These are phyloP conservation scores for Marasmarcha lunaedactyla DNA, from an alignment of 2,888 invertebrate genomes.

Conservation along the genomic window DNA sequence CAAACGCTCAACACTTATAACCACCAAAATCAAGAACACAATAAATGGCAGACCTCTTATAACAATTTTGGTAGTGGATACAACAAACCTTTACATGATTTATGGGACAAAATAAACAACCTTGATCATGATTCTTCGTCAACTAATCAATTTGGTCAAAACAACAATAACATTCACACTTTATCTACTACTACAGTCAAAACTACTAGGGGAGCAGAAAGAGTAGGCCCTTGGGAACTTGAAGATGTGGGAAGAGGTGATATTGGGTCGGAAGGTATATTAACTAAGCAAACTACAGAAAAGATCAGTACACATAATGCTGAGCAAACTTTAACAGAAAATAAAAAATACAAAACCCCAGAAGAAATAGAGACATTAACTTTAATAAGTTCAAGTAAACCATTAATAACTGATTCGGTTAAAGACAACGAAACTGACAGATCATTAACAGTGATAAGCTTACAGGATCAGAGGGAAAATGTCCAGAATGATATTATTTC, in stretches of 20 bases:
- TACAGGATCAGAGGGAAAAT: no score
- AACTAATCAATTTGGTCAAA: no score
- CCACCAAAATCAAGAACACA: no score
- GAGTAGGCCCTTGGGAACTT: not conserved
- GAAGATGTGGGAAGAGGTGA: not conserved
- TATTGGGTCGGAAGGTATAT: not conserved
- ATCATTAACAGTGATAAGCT: no score
- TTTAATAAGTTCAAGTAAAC: constrained; percentile 16
- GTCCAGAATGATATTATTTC: no score
- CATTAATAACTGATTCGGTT: not conserved
- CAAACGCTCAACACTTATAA: no score
- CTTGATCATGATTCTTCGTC: constrained; percentile 10
- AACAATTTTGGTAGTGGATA: constrained; percentile 1
- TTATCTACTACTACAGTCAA: no score
- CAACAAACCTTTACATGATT: constrained; percentile 10
- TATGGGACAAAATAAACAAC: constrained; percentile 20
- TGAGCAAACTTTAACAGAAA: constrained; percentile 4
- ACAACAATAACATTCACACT: not conserved
- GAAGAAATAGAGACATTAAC: constrained; percentile 25
- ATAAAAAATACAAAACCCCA: constrained; percentile 14
- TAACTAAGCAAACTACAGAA: not conserved
- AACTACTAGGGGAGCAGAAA: not conserved
- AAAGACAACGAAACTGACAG: not conserved
- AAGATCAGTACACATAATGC: constrained; percentile 5
- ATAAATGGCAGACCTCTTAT: not conserved